phyloP scores from a whole-genome alignment of 2,113 vertebrate genomes.

The Cisticola juncidis region DNA sequence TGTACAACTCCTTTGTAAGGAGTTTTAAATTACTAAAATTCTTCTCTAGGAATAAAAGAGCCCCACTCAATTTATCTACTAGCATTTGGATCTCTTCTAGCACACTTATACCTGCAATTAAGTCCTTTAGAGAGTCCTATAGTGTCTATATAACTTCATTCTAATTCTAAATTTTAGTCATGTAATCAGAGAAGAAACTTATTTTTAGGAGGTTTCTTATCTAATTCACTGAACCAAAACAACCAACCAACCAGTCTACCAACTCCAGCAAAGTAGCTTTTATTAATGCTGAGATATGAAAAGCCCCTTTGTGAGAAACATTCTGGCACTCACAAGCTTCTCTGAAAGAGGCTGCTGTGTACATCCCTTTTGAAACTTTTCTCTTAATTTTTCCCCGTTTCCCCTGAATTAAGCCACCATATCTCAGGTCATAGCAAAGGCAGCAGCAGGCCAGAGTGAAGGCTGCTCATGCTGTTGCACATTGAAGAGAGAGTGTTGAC shows the following conservation, averaged over 20 bases:
- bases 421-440: constrained; percentile 88
- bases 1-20: background rate
- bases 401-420: constrained; percentile 58
- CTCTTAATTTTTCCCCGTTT: background rate
- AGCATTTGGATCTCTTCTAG: background rate
- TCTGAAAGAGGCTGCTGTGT: background rate
- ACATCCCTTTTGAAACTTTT: constrained; percentile 35
- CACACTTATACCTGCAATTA: background rate
- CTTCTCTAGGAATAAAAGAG: background rate
- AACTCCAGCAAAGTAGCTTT: constrained; percentile 2
- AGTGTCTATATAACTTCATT: background rate
- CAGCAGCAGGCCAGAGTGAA: constrained; percentile 73
- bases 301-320: background rate
- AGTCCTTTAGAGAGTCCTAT: background rate
- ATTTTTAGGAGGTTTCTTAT: background rate
- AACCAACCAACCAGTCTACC: background rate
- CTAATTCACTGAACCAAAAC: background rate
- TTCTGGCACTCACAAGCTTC: background rate
- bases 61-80: background rate
- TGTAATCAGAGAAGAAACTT: background rate
- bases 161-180: background rate
- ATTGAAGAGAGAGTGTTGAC: constrained; percentile 80
- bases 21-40: background rate
- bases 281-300: constrained; percentile 39
- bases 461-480: constrained; percentile 72